A percentile compares a stretch with the other conserved stretches of the same genome.
Evolutionary conservation across 2,888 invertebrate genomes (phyloP).

Genomic region (Xanthorhoe spadicearia): DNA sequence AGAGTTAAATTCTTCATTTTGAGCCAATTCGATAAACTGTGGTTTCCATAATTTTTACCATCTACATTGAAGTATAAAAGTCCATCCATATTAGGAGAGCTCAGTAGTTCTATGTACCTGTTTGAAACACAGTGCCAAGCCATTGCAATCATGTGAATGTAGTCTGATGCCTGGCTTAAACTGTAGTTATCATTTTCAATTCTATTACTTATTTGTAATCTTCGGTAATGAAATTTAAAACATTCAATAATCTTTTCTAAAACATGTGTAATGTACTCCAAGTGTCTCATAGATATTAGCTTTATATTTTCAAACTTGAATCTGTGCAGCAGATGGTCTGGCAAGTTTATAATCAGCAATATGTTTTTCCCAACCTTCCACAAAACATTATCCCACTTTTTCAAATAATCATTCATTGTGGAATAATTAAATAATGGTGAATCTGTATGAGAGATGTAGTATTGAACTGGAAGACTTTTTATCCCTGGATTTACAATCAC

Average conservation of each 20-base stretch:
- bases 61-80: conserved; percentile 15
- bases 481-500: not conserved
- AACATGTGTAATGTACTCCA: conserved; percentile 47
- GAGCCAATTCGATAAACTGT: conserved; percentile 44
- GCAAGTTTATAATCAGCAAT: not conserved
- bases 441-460: conserved; percentile 46
- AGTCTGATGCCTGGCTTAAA: not conserved
- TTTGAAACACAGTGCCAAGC: not conserved
- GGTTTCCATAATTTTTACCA: conserved; percentile 48
- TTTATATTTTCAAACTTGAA: conserved; percentile 50
- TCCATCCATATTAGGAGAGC: not conserved
- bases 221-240: conserved; percentile 58
- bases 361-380: not conserved
- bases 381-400: not conserved
- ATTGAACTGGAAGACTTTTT: conserved; percentile 48
- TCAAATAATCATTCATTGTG: not conserved
- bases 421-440: not conserved
- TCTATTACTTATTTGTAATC: conserved; percentile 51
- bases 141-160: not conserved
- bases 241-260: conserved; percentile 51
- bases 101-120: conserved; percentile 1
- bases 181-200: not conserved
- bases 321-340: conserved; percentile 21
- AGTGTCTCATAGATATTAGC: conserved; percentile 43
- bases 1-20: not conserved